phyloP scores from a whole-genome alignment of 2,113 vertebrate genomes.

The Corythornis madagascariensis region DNA sequence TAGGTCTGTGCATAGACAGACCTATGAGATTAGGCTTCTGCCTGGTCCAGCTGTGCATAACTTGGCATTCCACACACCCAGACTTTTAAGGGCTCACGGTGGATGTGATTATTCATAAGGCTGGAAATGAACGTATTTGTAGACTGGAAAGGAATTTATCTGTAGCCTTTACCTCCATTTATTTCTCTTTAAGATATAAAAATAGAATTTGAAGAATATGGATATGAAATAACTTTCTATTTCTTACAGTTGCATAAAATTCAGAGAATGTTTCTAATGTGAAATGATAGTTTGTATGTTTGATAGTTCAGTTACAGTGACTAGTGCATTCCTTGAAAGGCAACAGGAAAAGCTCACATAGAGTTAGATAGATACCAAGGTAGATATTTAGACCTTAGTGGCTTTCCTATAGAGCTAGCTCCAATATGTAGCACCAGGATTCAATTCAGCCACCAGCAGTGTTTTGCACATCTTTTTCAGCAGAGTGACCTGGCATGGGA shows the following conservation, averaged over 20 bases:
- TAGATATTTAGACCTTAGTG: neutral
- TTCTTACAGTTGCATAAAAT: neutral
- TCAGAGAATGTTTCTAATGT: neutral
- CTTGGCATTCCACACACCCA: neutral
- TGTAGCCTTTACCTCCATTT: neutral
- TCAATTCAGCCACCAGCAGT: neutral
- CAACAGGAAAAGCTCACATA: neutral
- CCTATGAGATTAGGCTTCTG: neutral
- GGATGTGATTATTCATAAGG: neutral
- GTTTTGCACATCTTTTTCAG: neutral
- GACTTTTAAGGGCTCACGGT: neutral
- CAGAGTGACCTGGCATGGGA: neutral
- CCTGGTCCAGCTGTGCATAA: neutral
- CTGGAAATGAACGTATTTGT: neutral
- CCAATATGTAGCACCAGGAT: rapidly evolving
- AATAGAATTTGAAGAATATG: neutral
- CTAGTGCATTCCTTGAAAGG: neutral
- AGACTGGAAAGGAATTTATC: neutral
- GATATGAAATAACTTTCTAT: neutral
- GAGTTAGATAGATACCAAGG: neutral
- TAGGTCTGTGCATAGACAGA: neutral
- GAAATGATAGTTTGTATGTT: neutral
- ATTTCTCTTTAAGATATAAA: neutral
- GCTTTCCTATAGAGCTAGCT: neutral
- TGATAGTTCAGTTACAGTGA: neutral